Evolutionary conservation across 2,797 vertebrate species (phyloP).

Genomic region (Periophthalmus magnuspinnatus): DNA sequence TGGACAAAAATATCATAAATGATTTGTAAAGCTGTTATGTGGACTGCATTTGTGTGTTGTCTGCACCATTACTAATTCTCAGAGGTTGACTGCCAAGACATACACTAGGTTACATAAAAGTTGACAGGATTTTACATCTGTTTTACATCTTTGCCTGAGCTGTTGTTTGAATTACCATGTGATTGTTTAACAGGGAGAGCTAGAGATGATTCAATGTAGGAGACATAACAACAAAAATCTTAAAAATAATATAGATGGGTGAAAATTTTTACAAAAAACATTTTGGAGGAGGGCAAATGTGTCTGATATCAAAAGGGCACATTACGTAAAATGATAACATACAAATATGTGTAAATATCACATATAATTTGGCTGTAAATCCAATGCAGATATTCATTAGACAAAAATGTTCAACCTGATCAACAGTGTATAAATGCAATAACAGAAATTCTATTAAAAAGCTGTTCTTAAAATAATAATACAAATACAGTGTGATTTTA

Average conservation of each 20-base stretch:
- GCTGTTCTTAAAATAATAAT: neutral
- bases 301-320: too few relatives aligned
- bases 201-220: constrained; percentile 20
- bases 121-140: constrained; percentile 1
- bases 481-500: neutral
- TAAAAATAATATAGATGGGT: neutral
- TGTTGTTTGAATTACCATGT: constrained; percentile 10
- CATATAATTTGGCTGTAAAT: too few relatives aligned
- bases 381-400: too few relatives aligned
- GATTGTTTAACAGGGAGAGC: constrained; percentile 25
- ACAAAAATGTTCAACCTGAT: too few relatives aligned
- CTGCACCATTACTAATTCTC: constrained; percentile 4
- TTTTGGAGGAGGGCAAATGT: too few relatives aligned
- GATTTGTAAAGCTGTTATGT: constrained; percentile 1
- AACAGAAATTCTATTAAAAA: neutral
- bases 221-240: constrained; percentile 7
- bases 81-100: neutral
- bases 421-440: too few relatives aligned
- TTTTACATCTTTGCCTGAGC: constrained; percentile 8
- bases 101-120: constrained; percentile 11
- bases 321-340: too few relatives aligned
- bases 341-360: too few relatives aligned
- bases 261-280: too few relatives aligned
- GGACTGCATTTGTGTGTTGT: constrained; percentile 12
- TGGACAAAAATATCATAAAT: constrained; percentile 15